Conservation (phyloP, 1,140 invertebrate genomes). For the Drosophila punjabiensis region DNA sequence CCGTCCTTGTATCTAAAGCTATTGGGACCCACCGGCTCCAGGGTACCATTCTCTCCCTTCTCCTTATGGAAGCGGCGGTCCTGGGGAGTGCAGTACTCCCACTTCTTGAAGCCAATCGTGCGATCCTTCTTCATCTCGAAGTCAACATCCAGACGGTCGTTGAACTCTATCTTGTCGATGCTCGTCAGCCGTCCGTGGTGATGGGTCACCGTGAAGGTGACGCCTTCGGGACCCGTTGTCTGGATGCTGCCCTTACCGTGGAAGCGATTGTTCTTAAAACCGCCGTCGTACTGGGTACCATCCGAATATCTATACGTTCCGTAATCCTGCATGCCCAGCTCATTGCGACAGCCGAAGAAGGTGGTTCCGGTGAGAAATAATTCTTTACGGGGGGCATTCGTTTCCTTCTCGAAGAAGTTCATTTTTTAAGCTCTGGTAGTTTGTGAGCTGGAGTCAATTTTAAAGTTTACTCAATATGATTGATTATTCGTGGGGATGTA, state of each 20-base stretch:
- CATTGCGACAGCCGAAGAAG: slow-evolving; percentile 31
- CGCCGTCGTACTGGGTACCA: slow-evolving; percentile 54
- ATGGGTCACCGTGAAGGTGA: slow-evolving; percentile 56
- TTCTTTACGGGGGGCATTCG: not conserved
- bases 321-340: slow-evolving; percentile 59
- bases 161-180: slow-evolving; percentile 55
- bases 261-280: slow-evolving; percentile 55
- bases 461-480: not conserved
- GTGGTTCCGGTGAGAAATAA: slow-evolving; percentile 36
- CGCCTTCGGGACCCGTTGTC: slow-evolving; percentile 7
- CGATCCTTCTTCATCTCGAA: slow-evolving; percentile 11
- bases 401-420: not conserved
- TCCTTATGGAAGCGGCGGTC: slow-evolving; percentile 62
- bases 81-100: slow-evolving; percentile 47
- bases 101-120: slow-evolving; percentile 26
- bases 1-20: slow-evolving; percentile 16
- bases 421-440: not conserved
- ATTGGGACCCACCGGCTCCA: slow-evolving; percentile 40
- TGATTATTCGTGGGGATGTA: not conserved
- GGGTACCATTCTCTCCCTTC: not conserved
- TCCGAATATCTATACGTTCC: slow-evolving; percentile 64
- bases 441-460: not conserved
- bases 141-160: slow-evolving; percentile 45
- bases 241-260: slow-evolving; percentile 59
- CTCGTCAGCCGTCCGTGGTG: slow-evolving; percentile 35